phyloP scores from a whole-genome alignment of 2,888 invertebrate genomes.

The Netelia melanura region DNA sequence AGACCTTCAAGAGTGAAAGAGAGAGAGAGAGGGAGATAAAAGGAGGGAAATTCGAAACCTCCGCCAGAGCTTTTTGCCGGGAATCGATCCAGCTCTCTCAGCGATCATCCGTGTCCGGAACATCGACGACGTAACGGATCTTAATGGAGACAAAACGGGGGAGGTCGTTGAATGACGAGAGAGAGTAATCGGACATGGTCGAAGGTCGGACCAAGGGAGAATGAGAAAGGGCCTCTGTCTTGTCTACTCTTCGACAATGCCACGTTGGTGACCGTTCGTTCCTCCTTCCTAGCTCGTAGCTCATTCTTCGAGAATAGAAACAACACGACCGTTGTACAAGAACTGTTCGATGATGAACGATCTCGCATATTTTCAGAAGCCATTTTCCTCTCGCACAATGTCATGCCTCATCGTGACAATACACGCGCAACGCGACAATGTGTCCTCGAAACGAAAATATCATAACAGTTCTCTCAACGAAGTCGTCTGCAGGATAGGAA shows the following conservation, averaged over 20 bases:
- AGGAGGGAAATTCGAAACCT: slow-evolving; percentile 12
- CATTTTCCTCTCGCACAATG: too few species aligned
- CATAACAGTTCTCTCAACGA: neutral
- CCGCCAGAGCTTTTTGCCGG: slow-evolving; percentile 2
- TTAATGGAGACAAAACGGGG: slow-evolving; percentile 34
- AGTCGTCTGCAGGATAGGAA: neutral
- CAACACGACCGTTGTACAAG: neutral
- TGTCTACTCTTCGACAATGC: neutral
- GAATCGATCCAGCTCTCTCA: slow-evolving; percentile 48
- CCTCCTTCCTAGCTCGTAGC: neutral
- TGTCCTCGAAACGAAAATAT: too few species aligned
- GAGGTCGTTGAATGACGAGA: neutral
- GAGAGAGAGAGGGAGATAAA: neutral
- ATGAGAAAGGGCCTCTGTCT: neutral
- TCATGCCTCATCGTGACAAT: too few species aligned
- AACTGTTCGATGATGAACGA: neutral
- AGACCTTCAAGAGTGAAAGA: slow-evolving; percentile 8
- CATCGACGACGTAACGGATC: slow-evolving; percentile 34
- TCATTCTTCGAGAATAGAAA: neutral
- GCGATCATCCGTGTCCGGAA: slow-evolving; percentile 53
- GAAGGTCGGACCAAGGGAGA: neutral
- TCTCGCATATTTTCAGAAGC: too few species aligned
- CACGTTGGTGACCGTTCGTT: neutral
- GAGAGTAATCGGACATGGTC: neutral
- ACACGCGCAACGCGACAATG: too few species aligned